These are phyloP conservation scores for Stictocephala bisonia DNA, from an alignment of 2,888 invertebrate species.

Conservation along the genomic window DNA sequence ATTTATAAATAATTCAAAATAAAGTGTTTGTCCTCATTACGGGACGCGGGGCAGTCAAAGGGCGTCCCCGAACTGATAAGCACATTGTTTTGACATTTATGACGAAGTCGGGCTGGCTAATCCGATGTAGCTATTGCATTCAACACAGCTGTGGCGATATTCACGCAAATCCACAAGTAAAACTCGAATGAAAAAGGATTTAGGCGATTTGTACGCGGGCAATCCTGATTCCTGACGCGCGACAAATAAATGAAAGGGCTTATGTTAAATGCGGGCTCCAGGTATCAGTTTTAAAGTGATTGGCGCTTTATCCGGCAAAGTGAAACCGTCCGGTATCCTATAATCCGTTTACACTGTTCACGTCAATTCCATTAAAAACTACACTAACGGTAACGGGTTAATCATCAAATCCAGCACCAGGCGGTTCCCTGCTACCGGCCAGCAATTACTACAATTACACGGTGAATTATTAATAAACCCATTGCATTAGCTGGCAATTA, in stretches of 20 bases:
- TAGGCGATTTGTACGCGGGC: background rate
- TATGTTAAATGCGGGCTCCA: conserved; percentile 10
- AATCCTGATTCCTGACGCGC: conserved; percentile 7
- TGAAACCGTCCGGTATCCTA: conserved; percentile 37
- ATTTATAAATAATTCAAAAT: too few species aligned
- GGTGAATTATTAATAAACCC: conserved; percentile 49
- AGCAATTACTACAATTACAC: conserved; percentile 49
- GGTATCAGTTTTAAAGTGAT: conserved; percentile 41
- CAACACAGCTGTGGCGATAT: too few species aligned
- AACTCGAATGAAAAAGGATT: background rate
- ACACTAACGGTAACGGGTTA: conserved; percentile 48
- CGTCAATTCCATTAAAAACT: conserved; percentile 49
- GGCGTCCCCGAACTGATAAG: too few species aligned
- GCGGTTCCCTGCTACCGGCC: conserved; percentile 25
- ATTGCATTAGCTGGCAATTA: conserved; percentile 48
- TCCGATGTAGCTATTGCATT: too few species aligned
- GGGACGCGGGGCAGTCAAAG: too few species aligned
- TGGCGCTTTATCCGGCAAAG: conserved; percentile 35
- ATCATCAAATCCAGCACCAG: conserved; percentile 34
- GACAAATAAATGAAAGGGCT: conserved; percentile 5
- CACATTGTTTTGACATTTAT: too few species aligned
- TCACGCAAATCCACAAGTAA: conserved; percentile 6
- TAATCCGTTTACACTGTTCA: conserved; percentile 42
- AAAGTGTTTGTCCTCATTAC: too few species aligned
- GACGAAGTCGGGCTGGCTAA: too few species aligned